Conservation (phyloP, 1,140 invertebrate species). For the Hyposmocoma kahamanoa region DNA sequence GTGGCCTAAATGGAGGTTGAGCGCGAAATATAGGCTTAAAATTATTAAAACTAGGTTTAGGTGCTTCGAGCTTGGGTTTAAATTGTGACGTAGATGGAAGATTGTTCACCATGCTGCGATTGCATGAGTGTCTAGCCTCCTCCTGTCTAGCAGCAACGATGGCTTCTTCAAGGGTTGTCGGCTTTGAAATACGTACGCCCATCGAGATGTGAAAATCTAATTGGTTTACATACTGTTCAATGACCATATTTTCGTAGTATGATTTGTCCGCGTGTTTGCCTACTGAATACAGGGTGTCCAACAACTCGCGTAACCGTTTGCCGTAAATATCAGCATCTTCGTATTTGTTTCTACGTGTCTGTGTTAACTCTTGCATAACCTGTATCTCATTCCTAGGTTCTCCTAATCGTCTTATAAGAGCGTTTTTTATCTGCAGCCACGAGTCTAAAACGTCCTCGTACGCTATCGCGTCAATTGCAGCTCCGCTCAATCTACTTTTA, state of each 20-base stretch:
- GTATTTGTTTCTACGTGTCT: conserved; percentile 6
- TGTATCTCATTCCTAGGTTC: conserved; percentile 19
- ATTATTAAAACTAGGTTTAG: not conserved
- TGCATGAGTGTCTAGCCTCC: conserved; percentile 4
- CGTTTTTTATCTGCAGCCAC: conserved; percentile 13
- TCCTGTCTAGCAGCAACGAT: conserved; percentile 13
- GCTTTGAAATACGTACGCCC: conserved; percentile 16
- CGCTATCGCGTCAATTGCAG: conserved; percentile 13
- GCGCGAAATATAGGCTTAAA: no score
- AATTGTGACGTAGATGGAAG: not conserved
- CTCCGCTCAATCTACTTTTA: conserved; percentile 13
- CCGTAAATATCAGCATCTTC: conserved; percentile 15
- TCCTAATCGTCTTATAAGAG: conserved; percentile 11
- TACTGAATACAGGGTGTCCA: conserved; percentile 11
- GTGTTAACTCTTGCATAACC: conserved; percentile 14
- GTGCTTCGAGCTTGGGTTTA: not conserved
- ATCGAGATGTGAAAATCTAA: conserved; percentile 16
- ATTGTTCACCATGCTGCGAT: not conserved
- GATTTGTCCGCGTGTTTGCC: conserved; percentile 13
- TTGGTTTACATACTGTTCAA: conserved; percentile 16
- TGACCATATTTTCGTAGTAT: conserved; percentile 18
- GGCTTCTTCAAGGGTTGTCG: conserved; percentile 9
- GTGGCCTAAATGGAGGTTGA: not conserved
- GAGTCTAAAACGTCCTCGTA: conserved; percentile 6
- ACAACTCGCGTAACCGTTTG: conserved; percentile 10